Percentiles rank a stretch among this genome's conserved stretches.
These are phyloP conservation scores for Neostethus bicornis DNA, from an alignment of 2,797 vertebrate genomes.

Conservation along the genomic window DNA sequence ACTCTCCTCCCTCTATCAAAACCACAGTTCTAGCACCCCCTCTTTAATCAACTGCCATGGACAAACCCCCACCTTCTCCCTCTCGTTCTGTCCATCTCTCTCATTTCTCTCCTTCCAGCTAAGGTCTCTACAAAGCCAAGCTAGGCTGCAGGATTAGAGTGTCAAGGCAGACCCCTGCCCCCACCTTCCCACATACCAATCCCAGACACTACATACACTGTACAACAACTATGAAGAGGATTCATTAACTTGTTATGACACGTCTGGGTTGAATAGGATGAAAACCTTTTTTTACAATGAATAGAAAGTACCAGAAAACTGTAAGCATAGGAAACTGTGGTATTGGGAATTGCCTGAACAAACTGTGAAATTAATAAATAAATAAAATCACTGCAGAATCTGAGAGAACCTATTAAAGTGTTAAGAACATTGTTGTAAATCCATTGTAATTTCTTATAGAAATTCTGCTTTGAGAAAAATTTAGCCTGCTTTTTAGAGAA, in stretches of 20 bases:
- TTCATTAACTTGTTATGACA: slow-evolving; percentile 46
- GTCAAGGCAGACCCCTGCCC: slow-evolving; percentile 71
- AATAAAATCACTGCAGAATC: not conserved
- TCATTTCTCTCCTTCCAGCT: slow-evolving; percentile 50
- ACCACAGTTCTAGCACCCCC: slow-evolving; percentile 26
- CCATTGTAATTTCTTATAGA: not conserved
- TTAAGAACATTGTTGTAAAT: slow-evolving; percentile 8
- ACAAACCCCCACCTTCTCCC: slow-evolving; percentile 21
- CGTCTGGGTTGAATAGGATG: slow-evolving; percentile 18
- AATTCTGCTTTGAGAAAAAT: slow-evolving; percentile 16
- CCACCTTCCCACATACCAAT: slow-evolving; percentile 59
- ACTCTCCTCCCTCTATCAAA: slow-evolving; percentile 53
- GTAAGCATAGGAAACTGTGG: not conserved
- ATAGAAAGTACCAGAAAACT: slow-evolving; percentile 1
- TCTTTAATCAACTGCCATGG: slow-evolving; percentile 32
- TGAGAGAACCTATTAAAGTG: not conserved
- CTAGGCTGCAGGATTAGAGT: slow-evolving; percentile 70
- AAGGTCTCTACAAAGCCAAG: slow-evolving; percentile 70
- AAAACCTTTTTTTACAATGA: slow-evolving; percentile 17
- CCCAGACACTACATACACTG: slow-evolving; percentile 40
- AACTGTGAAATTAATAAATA: not conserved
- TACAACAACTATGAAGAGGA: slow-evolving; percentile 31
- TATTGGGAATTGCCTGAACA: not conserved
- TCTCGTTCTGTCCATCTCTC: slow-evolving; percentile 14
- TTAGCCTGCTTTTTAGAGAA: not conserved